A percentile compares a stretch with the other conserved stretches of the same genome.
These are phyloP conservation scores for Ceratotherium simum DNA, from an alignment of 2,113 vertebrate genomes.

Conservation along the genomic window DNA sequence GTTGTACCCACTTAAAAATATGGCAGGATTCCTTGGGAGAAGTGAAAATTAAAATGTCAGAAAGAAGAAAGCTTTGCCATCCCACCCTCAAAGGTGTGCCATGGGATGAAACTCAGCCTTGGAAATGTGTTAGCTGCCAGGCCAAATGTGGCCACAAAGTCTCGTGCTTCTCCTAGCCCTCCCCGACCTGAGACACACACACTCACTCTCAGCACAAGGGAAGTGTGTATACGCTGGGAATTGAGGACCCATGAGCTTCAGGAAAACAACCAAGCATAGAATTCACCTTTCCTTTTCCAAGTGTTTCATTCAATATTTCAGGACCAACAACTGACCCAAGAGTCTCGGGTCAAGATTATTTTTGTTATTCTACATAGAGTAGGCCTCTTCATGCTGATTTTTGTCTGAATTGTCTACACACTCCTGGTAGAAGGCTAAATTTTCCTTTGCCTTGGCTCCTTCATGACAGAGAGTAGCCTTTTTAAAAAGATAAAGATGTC, in stretches of 20 bases:
- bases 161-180: not conserved
- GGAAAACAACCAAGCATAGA: not conserved
- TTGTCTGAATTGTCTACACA: not conserved
- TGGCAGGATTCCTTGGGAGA: constrained; percentile 58
- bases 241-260: not conserved
- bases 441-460: not conserved
- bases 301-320: not conserved
- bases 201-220: not conserved
- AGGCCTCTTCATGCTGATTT: not conserved
- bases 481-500: not conserved
- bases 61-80: constrained; percentile 50
- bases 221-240: not conserved
- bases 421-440: not conserved
- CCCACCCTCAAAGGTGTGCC: not conserved
- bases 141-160: not conserved
- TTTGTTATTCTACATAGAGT: not conserved
- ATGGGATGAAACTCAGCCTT: not conserved
- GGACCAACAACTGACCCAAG: not conserved
- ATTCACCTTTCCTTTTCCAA: not conserved
- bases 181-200: not conserved
- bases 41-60: constrained; percentile 77
- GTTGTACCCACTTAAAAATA: constrained; percentile 67
- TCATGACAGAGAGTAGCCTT: not conserved
- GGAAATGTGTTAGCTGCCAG: not conserved
- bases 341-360: not conserved